A percentile compares a stretch with the other conserved stretches of the same genome.
These are phyloP conservation scores for Formicarius rufipectus DNA, from an alignment of 2,113 vertebrate genomes.

Conservation along the genomic window DNA sequence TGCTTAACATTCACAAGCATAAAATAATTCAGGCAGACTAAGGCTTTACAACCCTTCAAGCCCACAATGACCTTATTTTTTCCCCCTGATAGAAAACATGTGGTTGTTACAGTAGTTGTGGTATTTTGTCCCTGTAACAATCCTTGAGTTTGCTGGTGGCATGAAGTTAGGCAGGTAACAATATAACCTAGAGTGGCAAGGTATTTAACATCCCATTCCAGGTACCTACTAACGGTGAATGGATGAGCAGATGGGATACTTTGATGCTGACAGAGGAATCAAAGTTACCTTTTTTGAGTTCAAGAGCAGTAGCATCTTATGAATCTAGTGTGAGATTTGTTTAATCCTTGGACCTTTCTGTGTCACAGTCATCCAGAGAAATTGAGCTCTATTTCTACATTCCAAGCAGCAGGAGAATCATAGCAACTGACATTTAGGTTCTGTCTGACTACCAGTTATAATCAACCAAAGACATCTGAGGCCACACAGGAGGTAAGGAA, in stretches of 20 bases:
- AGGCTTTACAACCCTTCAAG: slow-evolving; percentile 67
- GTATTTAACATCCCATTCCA: not conserved
- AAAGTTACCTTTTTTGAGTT: not conserved
- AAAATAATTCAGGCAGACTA: slow-evolving; percentile 72
- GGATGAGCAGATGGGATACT: not conserved
- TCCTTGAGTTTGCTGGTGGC: not conserved
- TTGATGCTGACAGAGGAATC: not conserved
- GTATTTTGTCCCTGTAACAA: slow-evolving; percentile 41
- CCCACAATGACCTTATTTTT: slow-evolving; percentile 64
- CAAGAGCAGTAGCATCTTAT: not conserved
- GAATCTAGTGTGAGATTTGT: not conserved
- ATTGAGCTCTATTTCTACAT: not conserved
- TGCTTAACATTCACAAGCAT: slow-evolving; percentile 76
- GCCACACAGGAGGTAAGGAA: not conserved
- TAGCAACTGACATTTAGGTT: not conserved
- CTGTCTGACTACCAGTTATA: not conserved
- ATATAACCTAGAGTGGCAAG: not conserved
- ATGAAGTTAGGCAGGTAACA: slow-evolving; percentile 13
- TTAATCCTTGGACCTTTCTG: not conserved
- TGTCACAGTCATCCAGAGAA: not conserved
- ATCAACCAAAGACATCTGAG: not conserved
- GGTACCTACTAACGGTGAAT: not conserved
- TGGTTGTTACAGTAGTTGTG: slow-evolving; percentile 53
- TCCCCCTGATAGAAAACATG: slow-evolving; percentile 28
- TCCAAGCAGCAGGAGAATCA: not conserved